Evolutionary conservation across 2,113 vertebrate species (phyloP), one percentile per base, ranked within the genome.

Genomic region (Sylvietta virens): DNA sequence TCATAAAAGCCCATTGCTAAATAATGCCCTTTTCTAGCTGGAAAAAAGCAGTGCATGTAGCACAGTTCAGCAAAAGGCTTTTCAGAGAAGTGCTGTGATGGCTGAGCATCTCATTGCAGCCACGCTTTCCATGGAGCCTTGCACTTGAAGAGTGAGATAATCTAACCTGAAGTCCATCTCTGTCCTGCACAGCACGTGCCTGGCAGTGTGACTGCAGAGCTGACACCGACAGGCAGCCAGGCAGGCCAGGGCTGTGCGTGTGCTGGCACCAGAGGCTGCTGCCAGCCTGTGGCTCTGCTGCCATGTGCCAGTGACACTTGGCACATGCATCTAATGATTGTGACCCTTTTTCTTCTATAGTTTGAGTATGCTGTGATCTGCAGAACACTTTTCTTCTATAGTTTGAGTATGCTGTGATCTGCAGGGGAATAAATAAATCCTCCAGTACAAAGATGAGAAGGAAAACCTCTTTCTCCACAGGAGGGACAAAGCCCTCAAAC

Each of bases 181-280:
- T 8, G 3, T 51, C 50, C 82, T 53, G 42, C 42, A 14, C 42
- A 28, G 65, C 85, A 27, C 5, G 9, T 61, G 79, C 66, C 81
- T 4, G 11, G 53, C 33, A 95, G 61, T 6, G 66, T 93, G 95
- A 86, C 54, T 82, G 85, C 92, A 39, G 87, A 80, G 69, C 39
- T 66, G 79, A 37, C 33, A 11, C 0, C 1, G 44, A 30, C 27
- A 37, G 54, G 69, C 81, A 67, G 84, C 37, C 64, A 58, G 54
- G 72, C 69, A 48, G 50, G 66, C 40, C 51, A 30, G 69, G 48
- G 65, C 45, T 0, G 0, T 19, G 11, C 0, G 0, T 4, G 44
- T 64, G n/a, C 54, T 71, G 58, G 31, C 72, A 62, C 64, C n/a
- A 40, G 70, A 45, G 47, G 15, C 53, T 83, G 89, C 58, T 77